Conservation (phyloP, 2,113 vertebrate genomes). For the Myotis brandtii region DNA sequence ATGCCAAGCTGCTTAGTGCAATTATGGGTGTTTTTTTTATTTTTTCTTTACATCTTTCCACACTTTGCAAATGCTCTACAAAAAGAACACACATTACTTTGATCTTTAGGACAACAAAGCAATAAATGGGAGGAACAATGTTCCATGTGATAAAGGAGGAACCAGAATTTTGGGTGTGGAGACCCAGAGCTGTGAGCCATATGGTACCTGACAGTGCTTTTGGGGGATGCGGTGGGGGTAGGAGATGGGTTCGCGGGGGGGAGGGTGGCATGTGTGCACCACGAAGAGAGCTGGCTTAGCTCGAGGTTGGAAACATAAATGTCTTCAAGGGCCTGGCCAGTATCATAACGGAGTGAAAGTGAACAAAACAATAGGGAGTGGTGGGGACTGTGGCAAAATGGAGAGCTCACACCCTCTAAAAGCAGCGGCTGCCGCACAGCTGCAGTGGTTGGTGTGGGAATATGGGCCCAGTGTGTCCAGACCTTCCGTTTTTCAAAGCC, state of each 20-base stretch:
- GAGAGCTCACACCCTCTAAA: not conserved
- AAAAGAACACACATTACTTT: conserved; percentile 57
- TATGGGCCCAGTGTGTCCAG: not conserved
- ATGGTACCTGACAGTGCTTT: not conserved
- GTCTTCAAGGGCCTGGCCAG: not conserved
- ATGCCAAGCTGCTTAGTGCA: conserved; percentile 60
- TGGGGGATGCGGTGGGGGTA: not conserved
- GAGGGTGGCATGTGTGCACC: not conserved
- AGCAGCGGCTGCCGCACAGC: not conserved
- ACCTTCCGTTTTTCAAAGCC: not conserved
- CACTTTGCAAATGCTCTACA: conserved; percentile 42
- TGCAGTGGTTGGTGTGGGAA: rapidly evolving
- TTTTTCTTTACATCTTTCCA: conserved; percentile 62
- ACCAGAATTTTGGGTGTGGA: not conserved
- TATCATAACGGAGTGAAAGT: not conserved
- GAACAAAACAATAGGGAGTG: not conserved
- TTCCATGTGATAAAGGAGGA: not conserved
- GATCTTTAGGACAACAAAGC: conserved; percentile 63
- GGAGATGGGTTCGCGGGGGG: not conserved
- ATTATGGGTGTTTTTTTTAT: not conserved
- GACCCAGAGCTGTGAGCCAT: not conserved
- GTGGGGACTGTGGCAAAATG: not conserved
- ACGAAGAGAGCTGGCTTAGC: not conserved
- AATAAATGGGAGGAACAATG: not conserved
- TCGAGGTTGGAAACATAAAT: not conserved